Conservation (phyloP, 1,140 invertebrate genomes). For the Cyclina sinensis region DNA sequence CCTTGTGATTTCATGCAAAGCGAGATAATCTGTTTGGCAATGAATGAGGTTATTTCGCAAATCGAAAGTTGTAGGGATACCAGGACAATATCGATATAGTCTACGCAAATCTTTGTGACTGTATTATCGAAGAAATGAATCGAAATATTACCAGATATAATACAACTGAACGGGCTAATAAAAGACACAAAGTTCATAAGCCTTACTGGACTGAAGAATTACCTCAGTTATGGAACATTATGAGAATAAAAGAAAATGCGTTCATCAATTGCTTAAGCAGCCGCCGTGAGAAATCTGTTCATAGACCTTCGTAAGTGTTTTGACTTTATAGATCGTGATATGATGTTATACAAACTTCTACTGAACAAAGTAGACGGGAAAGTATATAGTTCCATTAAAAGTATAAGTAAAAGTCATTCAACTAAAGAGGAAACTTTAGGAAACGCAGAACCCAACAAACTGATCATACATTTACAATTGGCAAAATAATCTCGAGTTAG, state of each 20-base stretch:
- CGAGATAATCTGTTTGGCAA: background rate
- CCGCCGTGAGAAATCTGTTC: background rate
- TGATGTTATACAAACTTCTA: no score
- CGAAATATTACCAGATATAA: slow-evolving; percentile 1
- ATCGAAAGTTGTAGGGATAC: background rate
- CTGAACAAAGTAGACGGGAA: no score
- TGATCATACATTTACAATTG: no score
- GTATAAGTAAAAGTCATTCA: no score
- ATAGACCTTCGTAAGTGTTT: no score
- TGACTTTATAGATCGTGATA: no score
- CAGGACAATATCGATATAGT: slow-evolving; percentile 37
- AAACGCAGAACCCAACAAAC: no score
- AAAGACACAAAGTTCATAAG: background rate
- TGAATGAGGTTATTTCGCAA: slow-evolving; percentile 17
- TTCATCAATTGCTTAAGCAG: background rate
- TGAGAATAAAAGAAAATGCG: slow-evolving; percentile 13
- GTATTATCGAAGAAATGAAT: slow-evolving; percentile 14
- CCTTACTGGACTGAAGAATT: slow-evolving; percentile 48
- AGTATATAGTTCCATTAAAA: no score
- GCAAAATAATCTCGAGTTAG: no score
- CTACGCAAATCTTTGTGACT: slow-evolving; percentile 47
- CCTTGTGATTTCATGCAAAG: no score
- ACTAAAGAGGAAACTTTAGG: no score
- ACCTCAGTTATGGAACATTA: slow-evolving; percentile 16
- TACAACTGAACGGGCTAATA: background rate